Evolutionary conservation across 2,113 vertebrate genomes (phyloP), one percentile per base, ranked within the genome.

Genomic region (Passer domesticus): DNA sequence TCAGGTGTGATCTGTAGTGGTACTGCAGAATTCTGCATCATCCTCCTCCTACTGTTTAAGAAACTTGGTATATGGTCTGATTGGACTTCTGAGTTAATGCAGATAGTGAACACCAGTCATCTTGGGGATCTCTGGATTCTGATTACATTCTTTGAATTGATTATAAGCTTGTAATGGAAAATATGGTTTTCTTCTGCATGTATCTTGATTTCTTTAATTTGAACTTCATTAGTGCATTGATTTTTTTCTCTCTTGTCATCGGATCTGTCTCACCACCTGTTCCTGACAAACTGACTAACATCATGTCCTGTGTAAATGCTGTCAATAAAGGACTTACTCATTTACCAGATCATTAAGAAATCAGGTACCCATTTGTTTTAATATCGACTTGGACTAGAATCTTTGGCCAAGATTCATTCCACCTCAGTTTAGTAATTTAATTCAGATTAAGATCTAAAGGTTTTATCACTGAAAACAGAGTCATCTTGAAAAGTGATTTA

Each of bases 151-250:
- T n/a, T 85, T 76, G 12, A 13, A 17, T 52, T 83, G 33, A 58
- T 81, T 74, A 70, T 52, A 78, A 73, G 15, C 20, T 53, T 69
- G 13, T 64, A 58, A 74, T 25, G 49, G 27, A 60, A 80, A 82
- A 8, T 59, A 50, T 23, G 6, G 0, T 1, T 11, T 3, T 15
- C 4, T 62, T 44, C 9, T 37, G 2, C 31, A 4, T 15, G 5
- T 53, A 15, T 39, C 27, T 75, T 92, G 22, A 17, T 68, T 82
- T 90, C 53, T 80, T 76, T 72, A 60, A 19, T 47, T 52, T 60
- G 13, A 41, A 66, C 66, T 83, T 89, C 14, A 18, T 80, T 70
- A 25, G 13, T 15, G 3, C 5, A 1, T 41, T 60, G 41, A 15
- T 27, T 62, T 52, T 73, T 83, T 73, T 69, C 22, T 62, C 12